These are phyloP conservation scores for Ryuthela nishihirai DNA, from an alignment of 2,888 invertebrate genomes.

Conservation along the genomic window DNA sequence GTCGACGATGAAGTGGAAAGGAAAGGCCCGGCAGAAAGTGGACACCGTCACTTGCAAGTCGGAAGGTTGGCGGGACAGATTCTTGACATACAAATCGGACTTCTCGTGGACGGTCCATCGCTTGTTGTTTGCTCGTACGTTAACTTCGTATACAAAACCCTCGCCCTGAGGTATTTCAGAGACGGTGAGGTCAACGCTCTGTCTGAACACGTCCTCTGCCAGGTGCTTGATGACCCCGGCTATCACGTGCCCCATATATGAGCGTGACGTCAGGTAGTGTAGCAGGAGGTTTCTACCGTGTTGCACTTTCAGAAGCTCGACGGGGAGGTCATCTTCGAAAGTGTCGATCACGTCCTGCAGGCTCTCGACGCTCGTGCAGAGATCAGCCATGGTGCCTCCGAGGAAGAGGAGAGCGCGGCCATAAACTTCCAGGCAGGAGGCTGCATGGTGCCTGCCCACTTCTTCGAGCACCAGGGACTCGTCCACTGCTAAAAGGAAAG, in stretches of 20 bases:
- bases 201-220: not conserved
- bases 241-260: not conserved
- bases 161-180: not conserved
- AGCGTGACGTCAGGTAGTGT: not conserved
- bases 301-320: not conserved
- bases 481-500: not conserved
- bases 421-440: constrained; percentile 51
- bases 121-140: not conserved
- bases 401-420: constrained; percentile 78
- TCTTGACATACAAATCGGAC: constrained; percentile 1
- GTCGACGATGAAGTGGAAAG: constrained; percentile 42
- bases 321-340: constrained; percentile 16
- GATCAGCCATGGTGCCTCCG: constrained; percentile 79
- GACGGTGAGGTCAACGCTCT: not conserved
- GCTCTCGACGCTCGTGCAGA: constrained; percentile 79
- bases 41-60: constrained; percentile 30
- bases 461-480: not conserved
- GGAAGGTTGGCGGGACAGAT: constrained; percentile 21
- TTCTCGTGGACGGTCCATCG: not conserved
- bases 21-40: constrained; percentile 38
- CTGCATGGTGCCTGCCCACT: constrained; percentile 12
- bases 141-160: constrained; percentile 1
- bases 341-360: constrained; percentile 83
- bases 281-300: not conserved
- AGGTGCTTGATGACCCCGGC: not conserved